Evolutionary conservation across 2,888 invertebrate species (phyloP), one percentile per base, ranked within the genome.

Genomic region (Gastracanthus pulcherrimus): DNA sequence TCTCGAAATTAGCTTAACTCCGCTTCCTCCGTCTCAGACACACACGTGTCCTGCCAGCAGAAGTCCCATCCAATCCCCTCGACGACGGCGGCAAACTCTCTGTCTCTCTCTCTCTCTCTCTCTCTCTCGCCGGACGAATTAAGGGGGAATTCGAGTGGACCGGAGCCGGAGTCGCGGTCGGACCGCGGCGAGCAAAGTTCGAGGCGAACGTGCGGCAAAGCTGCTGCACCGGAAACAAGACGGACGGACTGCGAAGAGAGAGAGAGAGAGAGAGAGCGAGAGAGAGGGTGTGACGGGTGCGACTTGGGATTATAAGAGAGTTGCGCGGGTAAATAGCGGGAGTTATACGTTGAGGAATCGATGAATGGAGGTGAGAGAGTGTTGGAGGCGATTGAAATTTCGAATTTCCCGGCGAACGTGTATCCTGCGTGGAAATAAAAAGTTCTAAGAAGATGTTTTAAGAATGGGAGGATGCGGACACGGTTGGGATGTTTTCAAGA

Each of bases 1-100:
- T 76, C 67, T 38, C 41, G 62, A 77, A 71, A 77, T 77, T 70
- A 77, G 70, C 60, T 71, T 48, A 70, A 55, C 70, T 58, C 69
- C 23, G 29, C 41, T 31, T 29, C 13, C 38, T 60, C 3, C 26
- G 4, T 9, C n/a, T 2, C 9, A 0, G n/a, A n/a, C 36, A 2
- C 26, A 19, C 19, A 26, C 34, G 48, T 19, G 26, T 29, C 16
- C 51, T 7, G 29, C 36, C n/a, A 9, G 11, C 16, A n/a, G 41
- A 31, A 5, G 13, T 38, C 36, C 45, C 55, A n/a, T n/a, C 60
- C 36, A 29, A 58, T 67, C 76, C 38, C 23, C 38, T 38, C 23
- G 51, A 3, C 51, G 34, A 36, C 51, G 38, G 29, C 45, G 36
- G 45, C 62, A 55, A 72, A 79, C 66, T 11, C 70, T 1, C 23